phyloP scores from a whole-genome alignment of 2,888 invertebrate genomes.

The Carpatolechia fugitivella region DNA sequence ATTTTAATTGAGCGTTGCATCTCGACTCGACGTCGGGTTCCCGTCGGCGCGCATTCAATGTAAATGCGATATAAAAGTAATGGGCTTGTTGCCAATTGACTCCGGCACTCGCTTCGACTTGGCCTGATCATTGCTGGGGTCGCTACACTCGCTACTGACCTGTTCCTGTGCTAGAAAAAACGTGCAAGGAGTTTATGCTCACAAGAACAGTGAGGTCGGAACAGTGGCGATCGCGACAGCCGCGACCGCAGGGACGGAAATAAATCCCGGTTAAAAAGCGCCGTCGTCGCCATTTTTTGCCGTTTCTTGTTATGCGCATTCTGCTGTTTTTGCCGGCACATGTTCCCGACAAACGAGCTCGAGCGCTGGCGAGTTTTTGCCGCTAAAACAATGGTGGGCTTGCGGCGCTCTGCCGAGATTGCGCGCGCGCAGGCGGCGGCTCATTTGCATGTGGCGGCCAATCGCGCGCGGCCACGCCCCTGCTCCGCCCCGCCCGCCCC shows the following conservation, averaged over 20 bases:
- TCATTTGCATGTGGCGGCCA: conserved; percentile 68
- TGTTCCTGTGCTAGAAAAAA: neutral
- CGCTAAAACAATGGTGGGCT: conserved; percentile 52
- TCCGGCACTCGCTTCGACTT: conserved; percentile 17
- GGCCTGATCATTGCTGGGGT: conserved; percentile 15
- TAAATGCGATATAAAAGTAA: conserved; percentile 66
- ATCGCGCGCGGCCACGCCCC: conserved; percentile 47
- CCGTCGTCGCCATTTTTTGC: conserved; percentile 54
- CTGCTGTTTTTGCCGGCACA: conserved; percentile 58
- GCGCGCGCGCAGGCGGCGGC: conserved; percentile 56
- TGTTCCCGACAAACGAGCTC: conserved; percentile 60
- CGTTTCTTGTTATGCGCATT: conserved; percentile 70
- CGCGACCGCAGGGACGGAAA: conserved; percentile 35
- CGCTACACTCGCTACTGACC: conserved; percentile 26
- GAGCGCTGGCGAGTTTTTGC: conserved; percentile 46
- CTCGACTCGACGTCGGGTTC: conserved; percentile 40
- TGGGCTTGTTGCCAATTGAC: conserved; percentile 57
- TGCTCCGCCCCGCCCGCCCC: conserved; percentile 27
- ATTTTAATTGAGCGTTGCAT: conserved; percentile 68
- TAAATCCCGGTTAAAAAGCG: conserved; percentile 68
- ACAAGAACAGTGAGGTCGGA: conserved; percentile 4
- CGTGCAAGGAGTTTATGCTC: neutral
- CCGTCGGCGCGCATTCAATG: conserved; percentile 66
- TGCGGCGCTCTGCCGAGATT: conserved; percentile 33
- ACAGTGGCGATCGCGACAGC: conserved; percentile 19